A percentile compares a stretch with the other conserved stretches of the same genome.
Conservation (phyloP, 2,113 vertebrate genomes). For the Ranitomeya variabilis region DNA sequence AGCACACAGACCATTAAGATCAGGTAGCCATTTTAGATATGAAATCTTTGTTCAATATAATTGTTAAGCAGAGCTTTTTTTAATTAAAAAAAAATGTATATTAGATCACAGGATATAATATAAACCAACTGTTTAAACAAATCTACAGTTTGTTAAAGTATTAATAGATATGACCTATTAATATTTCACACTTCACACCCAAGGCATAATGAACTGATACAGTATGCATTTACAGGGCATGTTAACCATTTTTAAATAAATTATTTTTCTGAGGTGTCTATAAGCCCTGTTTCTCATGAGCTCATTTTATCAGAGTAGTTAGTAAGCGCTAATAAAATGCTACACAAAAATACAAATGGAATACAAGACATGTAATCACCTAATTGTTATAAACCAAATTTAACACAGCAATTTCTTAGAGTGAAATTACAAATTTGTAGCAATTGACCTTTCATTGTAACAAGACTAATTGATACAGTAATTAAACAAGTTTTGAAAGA, state of each 20-base stretch:
- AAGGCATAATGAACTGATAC: background rate
- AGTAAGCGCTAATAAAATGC: conserved; percentile 74
- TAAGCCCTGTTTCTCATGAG: conserved; percentile 55
- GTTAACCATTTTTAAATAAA: too few relatives aligned
- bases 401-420: conserved; percentile 78
- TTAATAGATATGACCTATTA: too few relatives aligned
- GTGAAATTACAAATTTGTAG: conserved; percentile 79
- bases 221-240: background rate
- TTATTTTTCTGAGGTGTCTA: background rate
- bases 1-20: too few relatives aligned
- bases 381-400: conserved; percentile 81
- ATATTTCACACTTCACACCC: too few relatives aligned
- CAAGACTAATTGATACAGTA: conserved; percentile 71
- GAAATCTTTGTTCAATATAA: too few relatives aligned
- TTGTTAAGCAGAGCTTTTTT: too few relatives aligned
- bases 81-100: too few relatives aligned
- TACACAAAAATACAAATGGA: conserved; percentile 74
- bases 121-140: too few relatives aligned
- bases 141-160: background rate
- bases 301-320: conserved; percentile 65
- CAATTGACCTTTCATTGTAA: conserved; percentile 78
- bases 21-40: too few relatives aligned
- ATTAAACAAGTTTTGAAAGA: conserved; percentile 75
- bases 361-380: conserved; percentile 80
- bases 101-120: too few relatives aligned